Conservation (phyloP, 1,140 invertebrate species). For the Goniozus legneri region DNA sequence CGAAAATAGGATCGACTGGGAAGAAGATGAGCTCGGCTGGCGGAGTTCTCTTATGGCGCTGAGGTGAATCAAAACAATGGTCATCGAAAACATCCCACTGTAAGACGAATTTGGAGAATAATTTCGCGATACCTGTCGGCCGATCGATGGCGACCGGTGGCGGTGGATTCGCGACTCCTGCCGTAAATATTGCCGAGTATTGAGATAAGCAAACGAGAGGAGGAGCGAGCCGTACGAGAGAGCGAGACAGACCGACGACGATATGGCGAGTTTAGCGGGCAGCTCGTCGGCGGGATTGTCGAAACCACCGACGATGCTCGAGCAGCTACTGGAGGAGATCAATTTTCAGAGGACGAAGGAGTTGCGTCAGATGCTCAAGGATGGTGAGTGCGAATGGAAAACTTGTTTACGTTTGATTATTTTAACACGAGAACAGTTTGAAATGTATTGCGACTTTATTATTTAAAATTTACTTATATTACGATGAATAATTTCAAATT, state of each 20-base stretch:
- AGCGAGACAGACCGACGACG: background rate
- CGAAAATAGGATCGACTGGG: no score
- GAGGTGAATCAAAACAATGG: no score
- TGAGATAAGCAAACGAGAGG: background rate
- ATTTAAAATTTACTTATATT: no score
- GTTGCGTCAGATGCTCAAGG: conserved; percentile 80
- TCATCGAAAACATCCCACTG: no score
- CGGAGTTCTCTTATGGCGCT: no score
- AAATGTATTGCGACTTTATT: background rate
- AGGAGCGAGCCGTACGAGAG: background rate
- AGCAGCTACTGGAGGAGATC: conserved; percentile 84
- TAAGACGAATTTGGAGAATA: no score
- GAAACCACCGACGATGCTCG: conserved; percentile 70
- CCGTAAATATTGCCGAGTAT: background rate
- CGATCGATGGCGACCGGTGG: background rate
- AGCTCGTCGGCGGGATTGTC: conserved; percentile 53
- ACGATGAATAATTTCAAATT: background rate
- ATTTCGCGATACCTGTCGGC: no score
- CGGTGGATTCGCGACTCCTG: background rate
- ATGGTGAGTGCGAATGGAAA: conserved; percentile 59
- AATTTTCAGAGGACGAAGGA: conserved; percentile 88
- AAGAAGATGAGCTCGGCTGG: no score
- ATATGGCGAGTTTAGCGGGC: conserved; percentile 41
- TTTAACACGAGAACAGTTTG: no score
- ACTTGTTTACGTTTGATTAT: no score